Evolutionary conservation across 2,113 vertebrate genomes (phyloP).

Genomic region (Platichthys flesus): DNA sequence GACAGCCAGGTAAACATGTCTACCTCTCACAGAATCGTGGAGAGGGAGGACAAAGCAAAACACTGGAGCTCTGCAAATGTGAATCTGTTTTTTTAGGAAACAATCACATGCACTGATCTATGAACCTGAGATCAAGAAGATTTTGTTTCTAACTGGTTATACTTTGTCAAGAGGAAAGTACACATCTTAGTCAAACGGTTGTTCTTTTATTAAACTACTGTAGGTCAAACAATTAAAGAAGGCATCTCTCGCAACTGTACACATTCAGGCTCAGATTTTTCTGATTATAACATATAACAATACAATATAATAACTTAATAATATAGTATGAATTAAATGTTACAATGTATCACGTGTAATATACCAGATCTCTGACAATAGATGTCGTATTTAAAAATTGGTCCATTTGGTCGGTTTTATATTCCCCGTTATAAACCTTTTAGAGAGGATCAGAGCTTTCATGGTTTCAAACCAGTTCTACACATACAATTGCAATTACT

Average conservation of each 20-base stretch:
- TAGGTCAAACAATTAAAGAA: constrained; percentile 3
- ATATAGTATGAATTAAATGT: too few species aligned
- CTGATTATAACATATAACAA: too few species aligned
- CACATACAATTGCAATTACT: background rate
- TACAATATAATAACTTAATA: too few species aligned
- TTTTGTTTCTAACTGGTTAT: background rate
- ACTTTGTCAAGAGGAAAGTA: background rate
- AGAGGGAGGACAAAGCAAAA: background rate
- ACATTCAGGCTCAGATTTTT: background rate
- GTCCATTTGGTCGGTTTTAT: too few species aligned
- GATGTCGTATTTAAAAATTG: too few species aligned
- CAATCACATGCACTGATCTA: background rate
- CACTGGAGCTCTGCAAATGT: background rate
- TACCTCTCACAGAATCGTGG: background rate
- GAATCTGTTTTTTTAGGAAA: background rate
- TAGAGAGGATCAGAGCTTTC: too few species aligned
- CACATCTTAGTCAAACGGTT: background rate
- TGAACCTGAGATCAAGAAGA: background rate
- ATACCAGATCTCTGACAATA: too few species aligned
- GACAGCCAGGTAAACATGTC: constrained; percentile 79
- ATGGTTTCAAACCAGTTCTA: too few species aligned
- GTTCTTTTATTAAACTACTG: background rate
- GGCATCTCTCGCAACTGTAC: background rate
- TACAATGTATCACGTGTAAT: too few species aligned
- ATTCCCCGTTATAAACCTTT: too few species aligned